Conservation (phyloP, 2,797 vertebrate genomes). For the Linurgus olivaceus region DNA sequence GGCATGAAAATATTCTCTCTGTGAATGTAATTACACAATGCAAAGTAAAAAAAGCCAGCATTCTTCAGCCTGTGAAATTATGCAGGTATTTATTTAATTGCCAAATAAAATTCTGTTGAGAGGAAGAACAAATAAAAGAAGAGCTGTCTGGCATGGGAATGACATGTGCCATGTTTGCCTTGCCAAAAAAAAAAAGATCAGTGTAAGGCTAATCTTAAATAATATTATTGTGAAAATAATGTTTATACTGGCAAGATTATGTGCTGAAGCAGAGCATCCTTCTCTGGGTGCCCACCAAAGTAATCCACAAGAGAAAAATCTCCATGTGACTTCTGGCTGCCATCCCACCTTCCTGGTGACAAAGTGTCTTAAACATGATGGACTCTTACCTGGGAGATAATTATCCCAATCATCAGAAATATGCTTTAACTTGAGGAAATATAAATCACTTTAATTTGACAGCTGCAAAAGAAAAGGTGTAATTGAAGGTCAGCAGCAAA, state of each 20-base stretch:
- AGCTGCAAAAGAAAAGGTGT: conserved; percentile 23
- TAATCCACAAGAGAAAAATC: neutral
- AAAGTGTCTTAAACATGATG: conserved; percentile 72
- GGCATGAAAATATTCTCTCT: neutral
- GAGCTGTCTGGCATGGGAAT: neutral
- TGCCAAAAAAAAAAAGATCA: neutral
- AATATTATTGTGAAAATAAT: conserved; percentile 18
- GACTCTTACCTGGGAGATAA: conserved; percentile 25
- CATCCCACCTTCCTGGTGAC: conserved; percentile 70
- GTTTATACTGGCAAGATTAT: neutral
- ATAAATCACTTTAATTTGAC: conserved; percentile 61
- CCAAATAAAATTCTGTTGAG: neutral
- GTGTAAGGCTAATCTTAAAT: conserved; percentile 70
- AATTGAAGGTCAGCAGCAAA: conserved; percentile 54
- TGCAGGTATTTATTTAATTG: neutral
- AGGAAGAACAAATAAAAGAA: neutral
- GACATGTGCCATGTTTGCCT: too few relatives aligned
- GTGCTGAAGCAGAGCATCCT: neutral
- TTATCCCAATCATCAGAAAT: conserved; percentile 55
- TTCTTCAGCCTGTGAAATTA: neutral
- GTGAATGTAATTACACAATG: neutral
- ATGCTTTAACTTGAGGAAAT: conserved; percentile 28
- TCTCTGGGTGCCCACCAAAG: neutral
- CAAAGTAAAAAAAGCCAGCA: neutral
- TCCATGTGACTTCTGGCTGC: conserved; percentile 67